Evolutionary conservation across 2,888 invertebrate genomes (phyloP).

Genomic region (Dendrolimus pini): DNA sequence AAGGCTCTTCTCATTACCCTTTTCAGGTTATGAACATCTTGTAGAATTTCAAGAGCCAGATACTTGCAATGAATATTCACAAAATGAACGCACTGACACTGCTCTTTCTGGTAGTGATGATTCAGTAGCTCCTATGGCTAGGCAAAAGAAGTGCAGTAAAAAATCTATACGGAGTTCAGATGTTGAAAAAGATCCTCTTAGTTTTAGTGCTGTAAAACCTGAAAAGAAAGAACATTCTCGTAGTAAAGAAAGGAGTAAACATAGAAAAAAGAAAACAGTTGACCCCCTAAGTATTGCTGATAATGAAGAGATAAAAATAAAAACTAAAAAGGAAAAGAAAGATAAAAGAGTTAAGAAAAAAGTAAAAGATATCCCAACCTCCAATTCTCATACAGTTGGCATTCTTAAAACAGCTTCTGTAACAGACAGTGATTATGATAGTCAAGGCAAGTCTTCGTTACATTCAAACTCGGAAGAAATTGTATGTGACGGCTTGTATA

Average conservation of each 20-base stretch:
- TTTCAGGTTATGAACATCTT: constrained; percentile 63
- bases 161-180: constrained; percentile 19
- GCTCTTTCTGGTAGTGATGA: constrained; percentile 23
- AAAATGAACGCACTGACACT: constrained; percentile 2
- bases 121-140: constrained; percentile 13
- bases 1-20: not conserved
- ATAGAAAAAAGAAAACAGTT: constrained; percentile 25
- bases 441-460: constrained; percentile 43
- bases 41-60: constrained; percentile 55
- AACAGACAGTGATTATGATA: constrained; percentile 42
- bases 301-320: constrained; percentile 20
- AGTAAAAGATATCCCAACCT: constrained; percentile 14
- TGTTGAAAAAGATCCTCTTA: constrained; percentile 51
- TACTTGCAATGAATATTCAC: not conserved
- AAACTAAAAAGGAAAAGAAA: constrained; percentile 22
- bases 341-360: constrained; percentile 22
- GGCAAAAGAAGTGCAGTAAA: constrained; percentile 37
- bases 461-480: constrained; percentile 34
- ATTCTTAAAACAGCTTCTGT: constrained; percentile 13
- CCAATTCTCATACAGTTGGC: constrained; percentile 19
- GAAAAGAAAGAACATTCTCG: constrained; percentile 48
- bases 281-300: constrained; percentile 16
- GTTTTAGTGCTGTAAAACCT: constrained; percentile 31
- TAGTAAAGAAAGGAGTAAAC: constrained; percentile 50
- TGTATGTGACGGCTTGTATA: constrained; percentile 46